Base-by-base conservation (phyloP, 2,888 invertebrate genomes). In the Sialis lutaria region DNA sequence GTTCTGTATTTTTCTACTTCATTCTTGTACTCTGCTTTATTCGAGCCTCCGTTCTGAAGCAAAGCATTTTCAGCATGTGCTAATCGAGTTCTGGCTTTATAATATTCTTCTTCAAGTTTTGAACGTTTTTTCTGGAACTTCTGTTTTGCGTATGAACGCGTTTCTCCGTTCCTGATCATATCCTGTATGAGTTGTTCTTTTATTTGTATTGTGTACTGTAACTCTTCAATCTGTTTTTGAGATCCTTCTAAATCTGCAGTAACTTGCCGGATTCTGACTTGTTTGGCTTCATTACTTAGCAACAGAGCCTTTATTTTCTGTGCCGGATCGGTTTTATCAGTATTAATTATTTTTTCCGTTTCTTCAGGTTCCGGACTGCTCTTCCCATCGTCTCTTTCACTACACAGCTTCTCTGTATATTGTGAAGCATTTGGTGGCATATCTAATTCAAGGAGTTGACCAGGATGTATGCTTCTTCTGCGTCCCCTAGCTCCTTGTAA, bases 181-280 rank as follows among this genome's bases (percentile, higher is more conserved):
- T 84, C 83, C 55, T 75, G 73, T 52, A 84, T 80, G 42, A 84
- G 70, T 55, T 79, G 78, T 59, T 85, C 80, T 61, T 85, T 86
- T 30, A 81, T 72, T 56, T 76, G 74, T 55, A 85, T 80, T 1
- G 75, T 77, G 45, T 71, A 67, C 50, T 77, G 72, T 30, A 86
- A 64, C 61, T 86, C 84, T 53, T 77, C 75, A 4, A 85, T 69
- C 58, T 82, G 79, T 51, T 77, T 72, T 55, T 82, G 75, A 35
- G 76, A 76, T 12, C 74, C 73, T 48, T 75, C 75, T 43, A 82
- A 73, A 60, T 82, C 80, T 50, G 61, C 58, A 42, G 63, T 59
- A 46, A 67, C 61, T 52, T 65, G 61, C 8, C 61, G 62, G 2
- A 67, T 60, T 49, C 64, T 58, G 10, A 59, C 60, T 50, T 64